Base-by-base conservation (phyloP, 2,113 vertebrate species). In the Haplochromis burtoni region DNA sequence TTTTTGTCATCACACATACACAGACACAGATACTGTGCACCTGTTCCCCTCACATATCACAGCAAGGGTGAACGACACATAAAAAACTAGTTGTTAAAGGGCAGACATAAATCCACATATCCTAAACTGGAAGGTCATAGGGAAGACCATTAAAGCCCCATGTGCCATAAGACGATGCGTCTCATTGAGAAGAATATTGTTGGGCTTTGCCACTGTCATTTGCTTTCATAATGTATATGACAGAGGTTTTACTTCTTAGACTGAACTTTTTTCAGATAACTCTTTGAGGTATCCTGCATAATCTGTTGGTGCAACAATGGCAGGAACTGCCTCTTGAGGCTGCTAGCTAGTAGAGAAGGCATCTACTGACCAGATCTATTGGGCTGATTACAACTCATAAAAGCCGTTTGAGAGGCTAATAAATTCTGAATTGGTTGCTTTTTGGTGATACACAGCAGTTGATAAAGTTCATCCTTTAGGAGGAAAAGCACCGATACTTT, bases 41-140 rank as follows among this genome's bases (percentile, higher is more conserved):
- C 33, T 51, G 45, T 68, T 42, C 10, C 21, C 16, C 51, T 80
- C 42, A 45, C 83, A n/a, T 33, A 61, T 29, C 26, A 10, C 82
- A 24, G n/a, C 53, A 53, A 79, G 35, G 82, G 54, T 63, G 73
- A 49, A 61, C 17, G 17, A 76, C 59, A 80, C 83, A 82, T 89
- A 84, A 91, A 91, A 89, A 19, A 35, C 40, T 42, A 14, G 38
- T 10, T 78, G 81, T 89, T 81, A 91, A 93, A 88, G 88, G 19
- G 24, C 35, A 10, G 57, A 88, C 84, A 91, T 90, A 88, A 91
- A 93, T 92, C 73, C 88, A 86, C 31, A 78, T 9, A 83, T 35
- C 86, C 16, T 17, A 59, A 68, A 51, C 29, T 61, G 33, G 38
- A 29, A 86, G 76, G 68, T 87, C 47, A 66, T 33, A 19, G 63